These are phyloP conservation scores for Illadopsis cleaveri DNA, from an alignment of 2,113 vertebrate species.

Conservation along the genomic window DNA sequence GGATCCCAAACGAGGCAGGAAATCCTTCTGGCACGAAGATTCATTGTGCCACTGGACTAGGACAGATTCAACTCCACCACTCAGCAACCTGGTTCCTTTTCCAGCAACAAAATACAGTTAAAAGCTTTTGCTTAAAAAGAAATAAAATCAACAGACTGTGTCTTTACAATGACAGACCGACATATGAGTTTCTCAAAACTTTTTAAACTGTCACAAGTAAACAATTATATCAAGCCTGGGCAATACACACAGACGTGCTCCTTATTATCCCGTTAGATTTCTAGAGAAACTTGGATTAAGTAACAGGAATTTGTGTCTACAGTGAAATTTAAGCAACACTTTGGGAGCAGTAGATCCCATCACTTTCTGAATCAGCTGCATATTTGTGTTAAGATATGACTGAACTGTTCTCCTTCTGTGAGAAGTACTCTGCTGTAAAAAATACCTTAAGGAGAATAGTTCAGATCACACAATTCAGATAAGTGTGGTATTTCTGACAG, in stretches of 20 bases:
- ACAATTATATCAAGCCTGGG: background rate
- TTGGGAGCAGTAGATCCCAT: background rate
- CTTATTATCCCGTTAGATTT: background rate
- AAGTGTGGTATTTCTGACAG: background rate
- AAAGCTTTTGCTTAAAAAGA: background rate
- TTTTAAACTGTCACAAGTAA: background rate
- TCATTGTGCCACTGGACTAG: constrained; percentile 88
- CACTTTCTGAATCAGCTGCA: background rate
- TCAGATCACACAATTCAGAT: background rate
- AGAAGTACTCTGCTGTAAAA: background rate
- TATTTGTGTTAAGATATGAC: background rate
- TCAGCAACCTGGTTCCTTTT: constrained; percentile 88
- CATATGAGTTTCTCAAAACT: background rate
- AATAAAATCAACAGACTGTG: background rate
- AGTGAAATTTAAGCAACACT: background rate
- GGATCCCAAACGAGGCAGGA: constrained; percentile 89
- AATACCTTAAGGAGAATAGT: background rate
- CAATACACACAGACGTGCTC: background rate
- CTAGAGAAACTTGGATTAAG: background rate
- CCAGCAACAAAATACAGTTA: background rate
- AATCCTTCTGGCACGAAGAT: constrained; percentile 80
- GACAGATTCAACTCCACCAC: constrained; percentile 91
- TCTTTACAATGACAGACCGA: background rate
- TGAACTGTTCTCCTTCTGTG: background rate
- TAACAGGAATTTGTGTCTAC: background rate